Base-by-base conservation (phyloP, 2,797 vertebrate species). In the Nasua narica region DNA sequence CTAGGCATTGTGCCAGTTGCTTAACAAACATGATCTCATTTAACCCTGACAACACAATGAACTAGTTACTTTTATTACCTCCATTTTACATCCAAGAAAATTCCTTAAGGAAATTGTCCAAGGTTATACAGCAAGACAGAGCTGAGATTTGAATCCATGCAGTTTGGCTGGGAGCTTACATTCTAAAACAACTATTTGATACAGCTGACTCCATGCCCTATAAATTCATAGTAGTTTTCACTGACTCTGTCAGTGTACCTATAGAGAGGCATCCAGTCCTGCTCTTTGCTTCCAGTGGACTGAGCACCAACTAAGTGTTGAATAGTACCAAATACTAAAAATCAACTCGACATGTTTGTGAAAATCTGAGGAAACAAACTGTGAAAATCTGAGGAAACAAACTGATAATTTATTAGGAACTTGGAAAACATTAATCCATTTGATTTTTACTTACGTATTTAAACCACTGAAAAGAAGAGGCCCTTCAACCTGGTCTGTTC, bases 321-420 rank as follows among this genome's bases (percentile, higher is more conserved):
- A 25, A 12, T 69, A 69, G 46, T 27, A 21, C 7, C 3, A 14
- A 91, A 25, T 65, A 65, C 25, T 79, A 81, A 88, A 90, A 37
- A 70, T 40, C 13, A n/a, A 1, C 23, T 77, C 5, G 8, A 43
- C 48, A 4, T 78, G 13, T 78, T 89, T 43, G 56, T 85, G 6
- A 89, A 92, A 83, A 79, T 90, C n/a, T 87, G 4, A 95, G 37
- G 46, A 95, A 86, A 72, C 16, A 72, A 72, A n/a, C n/a, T 43
- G 56, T 85, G 6, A 89, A 92, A 83, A 79, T 90, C n/a, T 87
- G 4, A 95, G 37, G 46, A 95, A 86, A n/a, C n/a, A n/a, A n/a
- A 35, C 13, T 60, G 82, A 50, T 7, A 32, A 3, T 76, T 78
- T 62, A 67, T 62, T 70, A 54, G 40, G n/a, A 94, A 35, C 18